Conservation (phyloP, 2,888 invertebrate species). For the Mycalesis mineus region DNA sequence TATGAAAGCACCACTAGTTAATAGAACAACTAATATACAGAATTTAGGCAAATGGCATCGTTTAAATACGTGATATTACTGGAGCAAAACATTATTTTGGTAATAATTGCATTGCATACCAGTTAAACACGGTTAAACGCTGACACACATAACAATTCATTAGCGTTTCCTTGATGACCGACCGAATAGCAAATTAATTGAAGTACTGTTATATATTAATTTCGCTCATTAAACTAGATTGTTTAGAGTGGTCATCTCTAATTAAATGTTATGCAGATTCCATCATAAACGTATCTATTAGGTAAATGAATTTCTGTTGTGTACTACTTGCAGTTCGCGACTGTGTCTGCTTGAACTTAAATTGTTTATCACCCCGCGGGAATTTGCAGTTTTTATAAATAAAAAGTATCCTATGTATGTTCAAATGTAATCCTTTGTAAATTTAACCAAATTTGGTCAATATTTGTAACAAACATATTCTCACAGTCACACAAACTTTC, state of each 20-base stretch:
- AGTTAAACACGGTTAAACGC: conserved; percentile 29
- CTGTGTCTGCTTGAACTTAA: too few relatives aligned
- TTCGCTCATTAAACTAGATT: conserved; percentile 13
- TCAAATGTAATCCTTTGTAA: too few relatives aligned
- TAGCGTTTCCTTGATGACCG: conserved; percentile 19
- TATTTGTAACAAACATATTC: too few relatives aligned
- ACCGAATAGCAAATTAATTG: conserved; percentile 20
- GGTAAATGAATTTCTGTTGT: too few relatives aligned
- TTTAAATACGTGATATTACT: conserved; percentile 22
- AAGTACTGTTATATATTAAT: conserved; percentile 18
- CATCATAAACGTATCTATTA: too few relatives aligned
- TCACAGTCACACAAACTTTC: too few relatives aligned
- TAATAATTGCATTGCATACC: conserved; percentile 27
- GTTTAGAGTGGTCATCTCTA: conserved; percentile 3
- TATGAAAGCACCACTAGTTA: conserved; percentile 2
- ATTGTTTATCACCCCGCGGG: too few relatives aligned
- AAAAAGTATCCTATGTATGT: too few relatives aligned
- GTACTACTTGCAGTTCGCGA: too few relatives aligned
- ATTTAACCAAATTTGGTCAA: too few relatives aligned
- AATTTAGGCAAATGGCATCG: conserved; percentile 28
- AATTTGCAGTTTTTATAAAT: too few relatives aligned
- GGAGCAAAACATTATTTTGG: conserved; percentile 12
- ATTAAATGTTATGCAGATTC: not conserved
- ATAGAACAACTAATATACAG: conserved; percentile 1
- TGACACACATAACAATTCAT: conserved; percentile 30